phyloP scores from a whole-genome alignment of 2,797 vertebrate species.

The Forpus xanthops region DNA sequence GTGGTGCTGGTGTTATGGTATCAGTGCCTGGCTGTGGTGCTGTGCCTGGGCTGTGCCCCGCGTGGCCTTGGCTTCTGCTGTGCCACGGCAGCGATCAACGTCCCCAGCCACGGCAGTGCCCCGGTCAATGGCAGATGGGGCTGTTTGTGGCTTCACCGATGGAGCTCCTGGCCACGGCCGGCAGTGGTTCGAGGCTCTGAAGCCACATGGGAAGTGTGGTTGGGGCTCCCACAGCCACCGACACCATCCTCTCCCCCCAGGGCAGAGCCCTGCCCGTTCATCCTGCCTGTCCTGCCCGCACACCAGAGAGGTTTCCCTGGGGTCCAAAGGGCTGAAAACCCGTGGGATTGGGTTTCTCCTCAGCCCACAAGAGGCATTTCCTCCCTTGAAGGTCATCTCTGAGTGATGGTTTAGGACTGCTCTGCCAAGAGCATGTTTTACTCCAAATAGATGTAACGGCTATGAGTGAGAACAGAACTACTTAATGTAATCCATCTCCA shows the following conservation, averaged over 20 bases:
- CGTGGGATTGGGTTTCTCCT: background rate
- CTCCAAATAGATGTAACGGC: background rate
- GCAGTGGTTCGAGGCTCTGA: background rate
- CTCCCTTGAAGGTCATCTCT: background rate
- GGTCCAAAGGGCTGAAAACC: background rate
- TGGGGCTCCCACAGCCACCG: background rate
- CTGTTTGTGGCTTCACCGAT: background rate
- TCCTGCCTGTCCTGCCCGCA: background rate
- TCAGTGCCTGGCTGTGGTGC: background rate
- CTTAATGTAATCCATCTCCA: background rate
- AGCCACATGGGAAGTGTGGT: background rate
- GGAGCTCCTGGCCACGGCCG: background rate
- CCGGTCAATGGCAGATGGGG: background rate
- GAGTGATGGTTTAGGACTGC: background rate
- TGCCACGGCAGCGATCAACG: accelerated
- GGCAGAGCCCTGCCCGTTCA: background rate
- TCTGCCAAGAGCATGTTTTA: background rate
- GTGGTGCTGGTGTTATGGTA: background rate
- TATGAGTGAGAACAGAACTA: background rate
- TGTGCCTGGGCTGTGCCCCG: background rate
- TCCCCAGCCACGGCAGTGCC: background rate
- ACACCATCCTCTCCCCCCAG: background rate
- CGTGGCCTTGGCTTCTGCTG: background rate
- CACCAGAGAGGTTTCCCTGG: background rate
- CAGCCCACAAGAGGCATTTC: background rate